phyloP scores from a whole-genome alignment of 1,140 invertebrate species.

The Psilanteris sp. region DNA sequence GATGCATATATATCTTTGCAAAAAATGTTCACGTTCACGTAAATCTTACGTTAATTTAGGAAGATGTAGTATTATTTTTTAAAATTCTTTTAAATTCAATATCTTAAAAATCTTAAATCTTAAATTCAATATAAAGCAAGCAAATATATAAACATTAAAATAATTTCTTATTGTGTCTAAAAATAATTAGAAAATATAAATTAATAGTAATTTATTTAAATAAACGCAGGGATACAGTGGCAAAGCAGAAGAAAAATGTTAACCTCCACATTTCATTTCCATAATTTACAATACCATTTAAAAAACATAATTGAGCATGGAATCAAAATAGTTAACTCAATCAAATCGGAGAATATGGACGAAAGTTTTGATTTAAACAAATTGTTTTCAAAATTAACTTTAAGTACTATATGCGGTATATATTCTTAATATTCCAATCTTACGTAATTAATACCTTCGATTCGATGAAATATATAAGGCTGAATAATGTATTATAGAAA shows the following conservation, averaged over 20 bases:
- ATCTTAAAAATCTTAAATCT: no score
- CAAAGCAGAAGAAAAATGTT: slow-evolving; percentile 35
- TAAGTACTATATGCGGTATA: slow-evolving; percentile 34
- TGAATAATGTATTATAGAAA: slow-evolving; percentile 9
- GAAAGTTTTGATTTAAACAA: background rate
- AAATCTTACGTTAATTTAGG: no score
- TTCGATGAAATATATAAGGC: background rate
- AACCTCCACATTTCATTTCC: slow-evolving; percentile 45
- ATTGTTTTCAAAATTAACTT: slow-evolving; percentile 17
- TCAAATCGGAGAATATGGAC: slow-evolving; percentile 12
- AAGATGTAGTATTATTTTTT: no score
- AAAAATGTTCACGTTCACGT: no score
- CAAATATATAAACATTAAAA: no score
- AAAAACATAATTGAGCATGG: slow-evolving; percentile 33
- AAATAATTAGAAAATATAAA: no score
- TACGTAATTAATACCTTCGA: background rate
- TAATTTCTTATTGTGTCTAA: no score
- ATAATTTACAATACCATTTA: slow-evolving; percentile 37
- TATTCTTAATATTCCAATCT: slow-evolving; percentile 2
- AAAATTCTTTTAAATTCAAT: no score
- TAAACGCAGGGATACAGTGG: slow-evolving; percentile 16
- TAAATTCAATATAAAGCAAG: no score
- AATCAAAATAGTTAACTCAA: background rate
- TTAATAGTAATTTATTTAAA: no score
- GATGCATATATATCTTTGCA: no score